These are phyloP conservation scores for Carcharodon carcharias DNA, from an alignment of 2,797 vertebrate species.

Conservation along the genomic window DNA sequence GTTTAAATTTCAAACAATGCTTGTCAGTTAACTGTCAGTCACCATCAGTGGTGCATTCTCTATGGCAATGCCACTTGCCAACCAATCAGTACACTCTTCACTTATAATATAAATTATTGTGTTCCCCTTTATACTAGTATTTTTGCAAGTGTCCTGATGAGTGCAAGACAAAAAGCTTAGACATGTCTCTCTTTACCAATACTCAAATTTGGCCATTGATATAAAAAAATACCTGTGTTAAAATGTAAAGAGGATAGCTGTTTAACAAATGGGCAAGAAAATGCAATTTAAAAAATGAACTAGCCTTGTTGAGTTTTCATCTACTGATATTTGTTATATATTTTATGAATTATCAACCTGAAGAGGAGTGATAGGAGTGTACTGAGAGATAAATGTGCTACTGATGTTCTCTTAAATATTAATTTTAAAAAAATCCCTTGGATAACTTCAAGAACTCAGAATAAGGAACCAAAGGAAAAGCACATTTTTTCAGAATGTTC, in stretches of 20 bases:
- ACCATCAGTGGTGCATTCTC: too few species aligned
- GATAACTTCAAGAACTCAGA: background rate
- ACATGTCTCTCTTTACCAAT: background rate
- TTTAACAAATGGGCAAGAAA: background rate
- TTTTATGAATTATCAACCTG: background rate
- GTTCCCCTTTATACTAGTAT: too few species aligned
- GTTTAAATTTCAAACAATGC: too few species aligned
- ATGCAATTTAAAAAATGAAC: background rate
- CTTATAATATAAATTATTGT: too few species aligned
- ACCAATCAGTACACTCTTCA: too few species aligned
- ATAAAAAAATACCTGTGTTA: background rate
- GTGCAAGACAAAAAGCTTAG: too few species aligned
- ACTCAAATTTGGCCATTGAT: background rate
- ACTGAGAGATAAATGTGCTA: background rate
- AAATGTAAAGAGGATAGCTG: background rate
- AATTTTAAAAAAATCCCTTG: background rate
- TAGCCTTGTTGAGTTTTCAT: background rate
- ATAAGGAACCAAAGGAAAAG: background rate
- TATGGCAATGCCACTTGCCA: too few species aligned
- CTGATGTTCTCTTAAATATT: background rate
- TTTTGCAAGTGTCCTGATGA: too few species aligned
- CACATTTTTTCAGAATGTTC: constrained; percentile 20
- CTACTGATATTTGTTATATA: background rate
- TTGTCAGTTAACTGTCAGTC: too few species aligned
- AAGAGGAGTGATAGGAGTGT: background rate